Base-by-base conservation (phyloP, 2,888 invertebrate species). In the Drosophila merina region DNA sequence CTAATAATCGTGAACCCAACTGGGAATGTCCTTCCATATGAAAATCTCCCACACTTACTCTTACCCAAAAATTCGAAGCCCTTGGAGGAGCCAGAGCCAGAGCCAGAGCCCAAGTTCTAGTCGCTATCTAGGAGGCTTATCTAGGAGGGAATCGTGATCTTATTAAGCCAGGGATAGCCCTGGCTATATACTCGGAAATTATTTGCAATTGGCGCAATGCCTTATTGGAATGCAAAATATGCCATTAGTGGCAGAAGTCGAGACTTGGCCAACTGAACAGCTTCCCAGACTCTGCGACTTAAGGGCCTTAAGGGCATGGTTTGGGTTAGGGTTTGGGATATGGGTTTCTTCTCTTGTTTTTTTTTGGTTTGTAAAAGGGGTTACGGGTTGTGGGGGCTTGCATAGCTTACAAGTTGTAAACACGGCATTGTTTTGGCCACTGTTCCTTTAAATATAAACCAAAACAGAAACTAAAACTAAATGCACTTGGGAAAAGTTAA, bases 371-470 rank as follows among this genome's bases (percentile, higher is more conserved):
- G 1, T 2, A 28, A 28, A 28, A 5, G 28, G 28, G 28, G 28
- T 28, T 28, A 28, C 28, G 28, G 28, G 28, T 28, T 28, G 28
- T 20, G 20, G 20, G 20, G 20, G 66, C 36, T 58, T 36, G 67
- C 75, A 84, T 80, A 75, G 73, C 72, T 72, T 83, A 89, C 89
- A 90, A 87, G 80, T 84, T 89, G 89, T 89, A 89, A 89, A 89
- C 89, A 89, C 88, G 81, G 82, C 78, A 87, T 82, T 82, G 82
- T 82, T 84, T 67, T 68, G 58, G 50, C 55, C 74, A 66, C 55
- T 55, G 66, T 55, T 70, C 50, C 51, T 48, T 58, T 42, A 55
- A 55, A 47, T 62, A 52, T 62, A 50, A 4, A n/a, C 49, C 50
- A 40, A 54, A 52, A 36, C 49, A 52, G 56, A 57, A 40, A 42